Evolutionary conservation across 64 coral and sea anemone genomes (phyloP), one percentile per base, ranked within the genome.

Genomic region (Pocillopora verrucosa): DNA sequence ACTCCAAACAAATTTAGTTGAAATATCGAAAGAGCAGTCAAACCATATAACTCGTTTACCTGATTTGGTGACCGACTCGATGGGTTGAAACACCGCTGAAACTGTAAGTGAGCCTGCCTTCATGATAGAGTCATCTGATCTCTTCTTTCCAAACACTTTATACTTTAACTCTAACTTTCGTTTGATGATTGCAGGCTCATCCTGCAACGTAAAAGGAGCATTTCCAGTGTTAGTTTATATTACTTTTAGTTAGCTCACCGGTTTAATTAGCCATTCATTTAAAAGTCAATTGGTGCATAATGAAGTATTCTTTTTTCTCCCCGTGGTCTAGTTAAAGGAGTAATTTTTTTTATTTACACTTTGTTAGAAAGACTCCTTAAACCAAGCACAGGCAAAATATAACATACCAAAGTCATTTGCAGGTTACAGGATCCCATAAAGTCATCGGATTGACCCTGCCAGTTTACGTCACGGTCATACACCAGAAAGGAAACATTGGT

Each of bases 371-470:
- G 41, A 51, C 41, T 7, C 41, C 41, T 51, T 51, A 4, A 51
- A 51, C 41, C 41, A 57, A 24, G 11, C 57, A 20, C 51, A 30
- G 15, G 19, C 38, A 12, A 51, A 6, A 0, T 20, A 26, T 41
- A 70, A 76, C 88, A 20, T 60, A 96, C 94, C 83, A 63, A 36
- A 36, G 68, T 82, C 76, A 96, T 76, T 51, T 67, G 58, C 83
- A 96, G 60, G 45, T 62, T 88, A 77, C 95, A 98, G 17, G 95
- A 98, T 7, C 95, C 95, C 95, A 98, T 98, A 69, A 98, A 98
- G 89, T 98, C 95, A 64, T 98, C 95, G n/a, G 95, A 94, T 34
- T 91, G 89, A 13, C 92, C 86, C 76, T 98, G 95, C 95, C 95
- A 98, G 68, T 98, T 98, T 1, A 86, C 83, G 79, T 98, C 95